Percentiles rank a stretch among this genome's conserved stretches.
Evolutionary conservation across 2,888 invertebrate species (phyloP).

Genomic region (Eledone cirrhosa): DNA sequence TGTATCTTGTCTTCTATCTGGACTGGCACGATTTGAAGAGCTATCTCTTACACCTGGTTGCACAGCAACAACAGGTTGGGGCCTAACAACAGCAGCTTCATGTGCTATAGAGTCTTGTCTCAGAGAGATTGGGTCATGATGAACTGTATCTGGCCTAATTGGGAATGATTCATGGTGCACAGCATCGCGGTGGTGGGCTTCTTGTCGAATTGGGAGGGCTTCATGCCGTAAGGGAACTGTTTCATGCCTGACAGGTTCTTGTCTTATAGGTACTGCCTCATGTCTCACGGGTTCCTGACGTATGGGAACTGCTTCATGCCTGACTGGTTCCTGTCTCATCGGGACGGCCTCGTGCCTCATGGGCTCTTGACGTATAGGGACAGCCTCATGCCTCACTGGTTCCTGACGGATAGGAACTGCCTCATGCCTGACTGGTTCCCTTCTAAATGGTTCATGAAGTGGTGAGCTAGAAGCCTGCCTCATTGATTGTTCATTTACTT

Average conservation of each 20-base stretch:
- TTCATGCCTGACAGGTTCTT: conserved; percentile 16
- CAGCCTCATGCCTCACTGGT: not conserved
- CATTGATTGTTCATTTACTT: not conserved
- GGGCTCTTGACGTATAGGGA: not conserved
- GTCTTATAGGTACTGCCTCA: conserved; percentile 8
- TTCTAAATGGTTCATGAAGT: not conserved
- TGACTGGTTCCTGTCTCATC: not conserved
- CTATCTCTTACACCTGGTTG: conserved; percentile 26
- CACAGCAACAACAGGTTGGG: conserved; percentile 28
- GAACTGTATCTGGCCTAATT: not conserved
- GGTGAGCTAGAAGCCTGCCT: not conserved
- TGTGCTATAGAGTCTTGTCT: conserved; percentile 9
- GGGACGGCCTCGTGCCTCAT: conserved; percentile 5
- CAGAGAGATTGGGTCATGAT: not conserved
- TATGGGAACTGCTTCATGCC: not conserved
- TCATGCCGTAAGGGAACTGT: conserved; percentile 7
- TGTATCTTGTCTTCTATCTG: conserved; percentile 29
- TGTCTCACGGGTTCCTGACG: conserved; percentile 18
- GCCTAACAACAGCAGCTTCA: conserved; percentile 12
- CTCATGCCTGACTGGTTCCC: not conserved
- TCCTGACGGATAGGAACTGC: conserved; percentile 11
- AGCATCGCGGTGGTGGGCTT: not conserved
- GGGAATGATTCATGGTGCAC: not conserved
- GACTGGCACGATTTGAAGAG: conserved; percentile 14
- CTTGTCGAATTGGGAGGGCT: not conserved